Base-by-base conservation (phyloP, 2,888 invertebrate genomes). In the Cataglyphis livida region DNA sequence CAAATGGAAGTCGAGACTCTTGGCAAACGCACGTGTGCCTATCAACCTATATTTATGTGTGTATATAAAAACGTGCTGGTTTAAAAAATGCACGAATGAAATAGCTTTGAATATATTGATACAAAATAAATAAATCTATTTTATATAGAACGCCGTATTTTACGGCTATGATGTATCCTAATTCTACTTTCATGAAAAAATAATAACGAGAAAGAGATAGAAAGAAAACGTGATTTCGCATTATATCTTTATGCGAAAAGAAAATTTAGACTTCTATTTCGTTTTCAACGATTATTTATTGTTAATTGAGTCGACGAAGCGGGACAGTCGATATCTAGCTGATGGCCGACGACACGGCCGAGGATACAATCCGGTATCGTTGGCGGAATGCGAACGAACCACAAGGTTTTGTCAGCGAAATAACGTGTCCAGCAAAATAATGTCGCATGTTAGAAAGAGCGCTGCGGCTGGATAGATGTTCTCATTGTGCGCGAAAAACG, bases 1-100 rank as follows among this genome's bases (percentile, higher is more conserved):
- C 93, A 93, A 51, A 93, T 93, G 90, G 88, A 89, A 83, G 86
- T 64, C 73, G 54, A 79, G 79, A 48, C 57, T 54, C 83, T 70
- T 83, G 51, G 61, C 25, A 38, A 61, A 54, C 48, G 78, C 68
- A 41, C 51, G 28, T 18, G 21, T 64, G 35, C 21, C 54, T 61
- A 70, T 70, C 64, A 54, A 48, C 35, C 61, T 32, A 54, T 41
- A 12, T 70, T 48, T 32, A 32, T 70, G 76, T 61, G 62, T 76
- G 83, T 75, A 70, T 62, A 65, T 18, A 38, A 7, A 71, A 57
- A 57, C 25, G 18, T 75, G 81, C 21, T 12, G 25, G 32, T 41
- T 57, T 41, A 51, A 82, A 62, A 81, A 83, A 41, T 74, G 21
- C 57, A n/a, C 57, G 44, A 28, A n/a, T 65, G 81, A 88, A 88